Percentiles rank a stretch among this genome's conserved stretches.
Evolutionary conservation across 2,113 vertebrate genomes (phyloP).

Genomic region (Aplodontia rufa): DNA sequence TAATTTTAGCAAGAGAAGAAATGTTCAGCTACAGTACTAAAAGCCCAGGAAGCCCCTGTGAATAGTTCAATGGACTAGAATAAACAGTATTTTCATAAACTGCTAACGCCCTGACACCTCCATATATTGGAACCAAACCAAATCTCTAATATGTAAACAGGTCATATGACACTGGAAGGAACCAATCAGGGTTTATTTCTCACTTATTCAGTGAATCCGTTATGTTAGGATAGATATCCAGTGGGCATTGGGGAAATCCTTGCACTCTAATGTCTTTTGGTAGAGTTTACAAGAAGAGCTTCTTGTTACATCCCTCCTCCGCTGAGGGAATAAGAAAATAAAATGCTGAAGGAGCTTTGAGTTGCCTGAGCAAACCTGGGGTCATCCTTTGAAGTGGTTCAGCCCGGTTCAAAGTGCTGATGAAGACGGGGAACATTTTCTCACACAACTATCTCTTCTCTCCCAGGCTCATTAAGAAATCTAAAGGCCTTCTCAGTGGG

Average conservation of each 20-base stretch:
- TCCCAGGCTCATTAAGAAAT: background rate
- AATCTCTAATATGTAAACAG: background rate
- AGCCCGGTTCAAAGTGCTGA: background rate
- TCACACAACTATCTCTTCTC: background rate
- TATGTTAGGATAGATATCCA: background rate
- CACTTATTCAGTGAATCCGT: background rate
- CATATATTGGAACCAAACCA: background rate
- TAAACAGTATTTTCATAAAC: background rate
- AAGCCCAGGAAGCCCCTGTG: background rate
- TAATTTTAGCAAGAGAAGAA: background rate
- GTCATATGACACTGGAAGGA: background rate
- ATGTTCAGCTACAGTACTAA: background rate
- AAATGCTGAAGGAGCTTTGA: background rate
- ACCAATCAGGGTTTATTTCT: background rate
- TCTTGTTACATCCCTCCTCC: background rate
- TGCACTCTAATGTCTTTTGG: background rate
- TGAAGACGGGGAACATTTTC: background rate
- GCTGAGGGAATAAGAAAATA: background rate
- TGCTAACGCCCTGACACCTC: background rate
- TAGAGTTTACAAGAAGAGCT: background rate
- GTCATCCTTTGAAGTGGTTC: background rate
- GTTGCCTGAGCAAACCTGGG: background rate
- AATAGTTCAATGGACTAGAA: background rate
- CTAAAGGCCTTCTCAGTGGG: background rate
- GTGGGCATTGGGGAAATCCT: background rate